A percentile compares a stretch with the other conserved stretches of the same genome.
phyloP scores from a whole-genome alignment of 2,113 vertebrate genomes.

The Menura novaehollandiae region DNA sequence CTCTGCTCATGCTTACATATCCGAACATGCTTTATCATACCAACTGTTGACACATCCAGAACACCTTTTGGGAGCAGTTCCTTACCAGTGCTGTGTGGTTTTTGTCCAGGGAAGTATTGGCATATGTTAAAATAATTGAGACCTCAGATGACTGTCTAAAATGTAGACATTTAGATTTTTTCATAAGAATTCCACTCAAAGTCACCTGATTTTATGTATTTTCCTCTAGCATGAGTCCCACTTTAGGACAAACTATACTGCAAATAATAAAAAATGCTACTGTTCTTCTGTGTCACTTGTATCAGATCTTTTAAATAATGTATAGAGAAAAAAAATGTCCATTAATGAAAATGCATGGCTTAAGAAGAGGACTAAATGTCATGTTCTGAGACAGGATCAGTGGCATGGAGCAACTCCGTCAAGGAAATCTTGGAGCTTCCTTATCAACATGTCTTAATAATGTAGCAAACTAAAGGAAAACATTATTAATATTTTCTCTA shows the following conservation, averaged over 20 bases:
- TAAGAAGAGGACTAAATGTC: background rate
- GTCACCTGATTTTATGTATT: background rate
- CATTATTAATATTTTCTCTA: background rate
- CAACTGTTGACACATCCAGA: background rate
- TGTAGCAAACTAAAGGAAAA: background rate
- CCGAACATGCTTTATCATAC: background rate
- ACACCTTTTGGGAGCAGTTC: background rate
- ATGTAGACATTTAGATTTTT: background rate
- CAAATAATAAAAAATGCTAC: background rate
- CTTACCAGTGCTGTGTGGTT: background rate
- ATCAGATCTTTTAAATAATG: background rate
- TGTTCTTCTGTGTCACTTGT: background rate
- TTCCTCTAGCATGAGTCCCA: background rate
- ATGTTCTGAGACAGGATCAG: background rate
- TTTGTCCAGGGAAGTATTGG: background rate
- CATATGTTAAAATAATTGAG: background rate
- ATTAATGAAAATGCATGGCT: background rate
- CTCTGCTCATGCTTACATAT: background rate
- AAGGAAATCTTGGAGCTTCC: background rate
- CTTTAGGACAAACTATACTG: background rate
- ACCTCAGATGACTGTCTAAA: background rate
- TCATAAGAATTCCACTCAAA: background rate
- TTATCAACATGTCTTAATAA: background rate
- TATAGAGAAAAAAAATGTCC: background rate
- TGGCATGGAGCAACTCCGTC: background rate